Conservation (phyloP, 2,888 invertebrate species). For the Cantharis rustica region DNA sequence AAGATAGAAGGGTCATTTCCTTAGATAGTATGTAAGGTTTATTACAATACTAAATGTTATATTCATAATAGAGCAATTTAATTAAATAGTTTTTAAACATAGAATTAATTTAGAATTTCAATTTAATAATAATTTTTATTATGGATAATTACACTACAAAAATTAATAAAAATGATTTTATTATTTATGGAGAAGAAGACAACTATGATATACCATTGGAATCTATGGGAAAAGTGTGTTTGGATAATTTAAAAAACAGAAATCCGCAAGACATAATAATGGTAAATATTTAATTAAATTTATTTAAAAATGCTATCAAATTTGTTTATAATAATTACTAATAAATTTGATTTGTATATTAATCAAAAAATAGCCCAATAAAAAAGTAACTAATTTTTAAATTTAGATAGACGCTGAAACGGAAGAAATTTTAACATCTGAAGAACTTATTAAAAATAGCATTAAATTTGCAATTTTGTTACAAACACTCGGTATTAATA, state of each 20-base stretch:
- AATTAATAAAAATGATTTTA: background rate
- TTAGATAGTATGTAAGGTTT: too few species aligned
- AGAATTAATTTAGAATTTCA: too few species aligned
- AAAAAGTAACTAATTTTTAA: background rate
- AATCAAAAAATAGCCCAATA: too few species aligned
- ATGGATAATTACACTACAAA: background rate
- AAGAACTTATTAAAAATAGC: background rate
- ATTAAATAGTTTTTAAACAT: too few species aligned
- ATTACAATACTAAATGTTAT: too few species aligned
- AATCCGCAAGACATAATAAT: background rate
- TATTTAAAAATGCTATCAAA: too few species aligned
- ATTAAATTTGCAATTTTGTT: background rate
- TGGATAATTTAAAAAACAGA: conserved; percentile 7
- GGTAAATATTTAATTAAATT: background rate
- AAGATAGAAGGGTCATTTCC: too few species aligned
- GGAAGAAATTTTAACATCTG: background rate
- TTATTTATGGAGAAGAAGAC: conserved; percentile 47
- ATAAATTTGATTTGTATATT: too few species aligned
- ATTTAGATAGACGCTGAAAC: background rate
- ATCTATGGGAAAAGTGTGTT: conserved; percentile 9
- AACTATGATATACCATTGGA: conserved; percentile 10
- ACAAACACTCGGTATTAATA: conserved; percentile 29
- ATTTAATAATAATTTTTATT: too few species aligned
- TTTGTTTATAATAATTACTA: too few species aligned
- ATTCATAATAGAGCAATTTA: too few species aligned